Evolutionary conservation across 2,113 vertebrate species (phyloP).

Genomic region (Megalops atlanticus): DNA sequence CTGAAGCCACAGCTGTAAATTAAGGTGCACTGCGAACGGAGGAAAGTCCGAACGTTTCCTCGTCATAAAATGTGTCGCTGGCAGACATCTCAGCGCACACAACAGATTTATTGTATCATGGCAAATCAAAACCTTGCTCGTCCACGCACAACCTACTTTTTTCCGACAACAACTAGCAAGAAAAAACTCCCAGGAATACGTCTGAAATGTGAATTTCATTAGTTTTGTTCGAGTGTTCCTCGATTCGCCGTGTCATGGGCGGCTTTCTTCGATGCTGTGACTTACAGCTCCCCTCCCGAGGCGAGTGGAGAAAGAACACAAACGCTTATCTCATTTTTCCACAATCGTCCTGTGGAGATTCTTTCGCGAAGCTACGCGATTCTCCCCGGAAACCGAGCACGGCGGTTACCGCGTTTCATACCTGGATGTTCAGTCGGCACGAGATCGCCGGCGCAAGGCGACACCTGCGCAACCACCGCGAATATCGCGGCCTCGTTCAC

Average conservation of each 20-base stretch:
- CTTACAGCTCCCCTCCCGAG: slow-evolving; percentile 41
- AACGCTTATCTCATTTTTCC: slow-evolving; percentile 56
- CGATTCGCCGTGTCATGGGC: neutral
- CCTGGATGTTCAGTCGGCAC: slow-evolving; percentile 16
- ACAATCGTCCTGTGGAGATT: slow-evolving; percentile 48
- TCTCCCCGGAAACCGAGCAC: slow-evolving; percentile 15
- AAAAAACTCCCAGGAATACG: neutral
- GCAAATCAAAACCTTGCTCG: neutral
- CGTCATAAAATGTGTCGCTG: neutral
- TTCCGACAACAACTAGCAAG: neutral
- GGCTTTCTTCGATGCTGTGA: neutral
- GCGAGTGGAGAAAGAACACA: slow-evolving; percentile 42
- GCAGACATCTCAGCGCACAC: neutral
- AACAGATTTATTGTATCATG: slow-evolving; percentile 8
- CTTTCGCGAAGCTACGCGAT: slow-evolving; percentile 27
- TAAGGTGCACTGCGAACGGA: neutral
- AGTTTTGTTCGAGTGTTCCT: neutral
- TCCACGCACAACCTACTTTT: neutral
- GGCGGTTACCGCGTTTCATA: slow-evolving; percentile 12
- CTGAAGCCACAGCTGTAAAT: neutral
- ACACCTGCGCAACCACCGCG: neutral
- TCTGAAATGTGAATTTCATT: neutral
- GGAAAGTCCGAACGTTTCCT: slow-evolving; percentile 2
- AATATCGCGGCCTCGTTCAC: neutral
- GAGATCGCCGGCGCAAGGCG: neutral